Conservation (phyloP, 2,888 invertebrate species). For the Tuta absoluta region DNA sequence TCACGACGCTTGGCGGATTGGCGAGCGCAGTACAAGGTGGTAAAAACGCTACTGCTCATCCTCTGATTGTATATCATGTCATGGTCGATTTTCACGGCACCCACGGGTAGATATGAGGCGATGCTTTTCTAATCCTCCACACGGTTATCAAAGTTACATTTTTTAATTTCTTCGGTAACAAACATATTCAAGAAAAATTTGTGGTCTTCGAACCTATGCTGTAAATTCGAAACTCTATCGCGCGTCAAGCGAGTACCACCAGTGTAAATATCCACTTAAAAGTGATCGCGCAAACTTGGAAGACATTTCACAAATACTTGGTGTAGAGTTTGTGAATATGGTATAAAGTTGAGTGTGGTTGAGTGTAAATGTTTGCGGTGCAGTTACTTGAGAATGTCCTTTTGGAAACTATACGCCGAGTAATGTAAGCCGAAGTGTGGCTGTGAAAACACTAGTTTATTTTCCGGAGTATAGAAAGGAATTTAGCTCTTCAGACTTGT, state of each 20-base stretch:
- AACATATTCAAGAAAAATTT: no score
- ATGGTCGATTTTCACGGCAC: no score
- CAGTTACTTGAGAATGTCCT: constrained; percentile 24
- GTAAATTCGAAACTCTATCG: background rate
- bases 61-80: no score
- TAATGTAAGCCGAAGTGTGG: constrained; percentile 17
- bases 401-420: constrained; percentile 17
- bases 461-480: constrained; percentile 3
- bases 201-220: no score
- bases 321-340: constrained; percentile 20
- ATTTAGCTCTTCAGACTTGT: constrained; percentile 1
- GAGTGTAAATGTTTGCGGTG: constrained; percentile 22
- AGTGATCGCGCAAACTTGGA: constrained; percentile 38
- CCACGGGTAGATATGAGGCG: no score
- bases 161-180: no score
- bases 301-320: constrained; percentile 27
- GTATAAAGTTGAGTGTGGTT: constrained; percentile 19
- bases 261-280: constrained; percentile 29
- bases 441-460: constrained; percentile 20
- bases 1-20: no score
- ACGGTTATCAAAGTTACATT: no score
- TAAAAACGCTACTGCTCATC: no score
- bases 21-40: no score
- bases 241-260: background rate
- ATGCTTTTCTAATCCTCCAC: no score